phyloP scores from a whole-genome alignment of 2,113 vertebrate species.

The Prietella phreatophila region DNA sequence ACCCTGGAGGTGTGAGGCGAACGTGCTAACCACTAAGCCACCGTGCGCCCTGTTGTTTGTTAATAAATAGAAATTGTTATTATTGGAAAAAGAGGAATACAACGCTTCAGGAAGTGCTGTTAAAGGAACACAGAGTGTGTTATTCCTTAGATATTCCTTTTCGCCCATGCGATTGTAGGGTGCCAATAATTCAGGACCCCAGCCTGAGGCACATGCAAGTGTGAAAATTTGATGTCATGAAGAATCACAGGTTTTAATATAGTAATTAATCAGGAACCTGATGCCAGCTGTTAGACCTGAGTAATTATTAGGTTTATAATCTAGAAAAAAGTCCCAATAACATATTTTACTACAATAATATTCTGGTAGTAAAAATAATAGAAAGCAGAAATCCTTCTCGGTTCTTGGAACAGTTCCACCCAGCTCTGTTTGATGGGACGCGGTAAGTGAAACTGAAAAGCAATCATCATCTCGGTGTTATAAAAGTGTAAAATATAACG shows the following conservation, averaged over 20 bases:
- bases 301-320: not conserved
- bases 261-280: not conserved
- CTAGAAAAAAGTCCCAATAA: not conserved
- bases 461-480: conserved; percentile 21
- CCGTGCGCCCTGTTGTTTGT: too few relatives aligned
- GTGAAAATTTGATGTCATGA: not conserved
- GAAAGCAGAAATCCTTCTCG: not conserved
- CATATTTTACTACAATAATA: not conserved
- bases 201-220: not conserved
- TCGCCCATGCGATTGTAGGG: not conserved
- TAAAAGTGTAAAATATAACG: conserved; percentile 36
- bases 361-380: not conserved
- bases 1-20: too few relatives aligned
- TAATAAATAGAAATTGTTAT: not conserved
- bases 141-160: not conserved
- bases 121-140: not conserved
- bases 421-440: not conserved
- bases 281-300: not conserved
- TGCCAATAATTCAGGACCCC: not conserved
- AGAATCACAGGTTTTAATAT: not conserved
- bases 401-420: not conserved
- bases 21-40: too few relatives aligned
- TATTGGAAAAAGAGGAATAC: not conserved
- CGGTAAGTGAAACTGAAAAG: not conserved
- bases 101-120: not conserved